phyloP scores from a whole-genome alignment of 2,797 vertebrate genomes.

The Lepilemur septentrionalis region DNA sequence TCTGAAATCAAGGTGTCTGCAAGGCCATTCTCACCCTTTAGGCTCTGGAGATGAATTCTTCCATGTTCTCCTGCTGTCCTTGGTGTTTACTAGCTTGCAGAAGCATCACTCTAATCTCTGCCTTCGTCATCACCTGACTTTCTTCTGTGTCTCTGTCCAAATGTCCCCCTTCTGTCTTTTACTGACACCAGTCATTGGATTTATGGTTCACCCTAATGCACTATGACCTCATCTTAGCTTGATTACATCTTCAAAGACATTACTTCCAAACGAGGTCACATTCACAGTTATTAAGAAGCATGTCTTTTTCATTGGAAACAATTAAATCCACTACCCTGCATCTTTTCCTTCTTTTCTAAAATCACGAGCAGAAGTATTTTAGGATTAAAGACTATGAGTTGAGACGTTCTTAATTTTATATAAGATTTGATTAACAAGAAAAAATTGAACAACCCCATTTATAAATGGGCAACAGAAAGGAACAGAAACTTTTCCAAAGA shows the following conservation, averaged over 20 bases:
- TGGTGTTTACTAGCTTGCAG: not conserved
- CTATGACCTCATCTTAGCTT: not conserved
- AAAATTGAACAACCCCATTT: no score
- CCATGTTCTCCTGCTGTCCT: accelerated
- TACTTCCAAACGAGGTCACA: not conserved
- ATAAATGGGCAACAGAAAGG: no score
- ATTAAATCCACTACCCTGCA: accelerated
- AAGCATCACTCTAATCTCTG: accelerated
- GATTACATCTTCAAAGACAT: not conserved
- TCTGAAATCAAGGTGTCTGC: not conserved
- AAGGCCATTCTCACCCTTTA: accelerated
- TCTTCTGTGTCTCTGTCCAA: not conserved
- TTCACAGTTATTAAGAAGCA: not conserved
- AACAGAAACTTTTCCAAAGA: no score
- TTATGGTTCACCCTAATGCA: not conserved
- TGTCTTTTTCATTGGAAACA: not conserved
- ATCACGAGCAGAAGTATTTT: not conserved
- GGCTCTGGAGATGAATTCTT: not conserved
- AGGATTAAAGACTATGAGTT: not conserved
- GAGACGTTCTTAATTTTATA: not conserved
- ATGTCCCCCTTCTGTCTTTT: not conserved
- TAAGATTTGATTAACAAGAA: not conserved
- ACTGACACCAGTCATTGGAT: not conserved
- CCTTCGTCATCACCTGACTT: not conserved
- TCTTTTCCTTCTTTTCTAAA: not conserved